Conservation (phyloP, 2,888 invertebrate genomes). For the Ennomos erosarius region DNA sequence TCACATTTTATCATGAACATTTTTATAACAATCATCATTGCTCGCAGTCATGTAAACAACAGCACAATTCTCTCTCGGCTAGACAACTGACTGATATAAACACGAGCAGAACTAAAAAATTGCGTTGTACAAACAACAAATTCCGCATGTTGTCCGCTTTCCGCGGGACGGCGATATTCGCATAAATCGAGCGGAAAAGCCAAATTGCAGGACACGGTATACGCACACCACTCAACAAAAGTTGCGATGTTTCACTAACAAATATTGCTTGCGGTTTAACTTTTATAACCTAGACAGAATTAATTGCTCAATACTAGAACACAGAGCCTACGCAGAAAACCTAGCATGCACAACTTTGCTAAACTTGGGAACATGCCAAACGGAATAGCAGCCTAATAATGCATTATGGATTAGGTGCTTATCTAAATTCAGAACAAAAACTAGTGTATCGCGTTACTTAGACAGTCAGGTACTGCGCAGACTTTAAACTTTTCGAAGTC, state of each 20-base stretch:
- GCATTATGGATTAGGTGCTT: conserved; percentile 60
- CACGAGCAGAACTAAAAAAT: conserved; percentile 68
- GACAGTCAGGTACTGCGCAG: conserved; percentile 49
- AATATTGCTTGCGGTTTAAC: conserved; percentile 72
- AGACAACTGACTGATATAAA: conserved; percentile 74
- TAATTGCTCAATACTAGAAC: conserved; percentile 53
- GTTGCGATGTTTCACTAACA: conserved; percentile 74
- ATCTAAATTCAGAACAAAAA: conserved; percentile 56
- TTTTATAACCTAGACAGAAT: conserved; percentile 58
- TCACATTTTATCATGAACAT: conserved; percentile 1
- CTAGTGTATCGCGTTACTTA: conserved; percentile 45
- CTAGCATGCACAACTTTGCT: conserved; percentile 48
- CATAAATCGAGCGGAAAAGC: conserved; percentile 80
- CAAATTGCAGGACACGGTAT: conserved; percentile 79
- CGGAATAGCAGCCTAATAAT: conserved; percentile 55
- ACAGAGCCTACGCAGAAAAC: conserved; percentile 46
- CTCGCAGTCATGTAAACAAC: conserved; percentile 16
- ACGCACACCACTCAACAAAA: conserved; percentile 76
- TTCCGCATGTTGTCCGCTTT: conserved; percentile 78
- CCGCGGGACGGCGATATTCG: conserved; percentile 73
- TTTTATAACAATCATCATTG: conserved; percentile 19
- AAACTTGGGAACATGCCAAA: conserved; percentile 56
- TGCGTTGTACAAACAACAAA: conserved; percentile 72
- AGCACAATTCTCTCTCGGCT: conserved; percentile 31
- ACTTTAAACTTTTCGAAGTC: conserved; percentile 49